Evolutionary conservation across 2,797 vertebrate species (phyloP).

Genomic region (Thamnophis elegans): DNA sequence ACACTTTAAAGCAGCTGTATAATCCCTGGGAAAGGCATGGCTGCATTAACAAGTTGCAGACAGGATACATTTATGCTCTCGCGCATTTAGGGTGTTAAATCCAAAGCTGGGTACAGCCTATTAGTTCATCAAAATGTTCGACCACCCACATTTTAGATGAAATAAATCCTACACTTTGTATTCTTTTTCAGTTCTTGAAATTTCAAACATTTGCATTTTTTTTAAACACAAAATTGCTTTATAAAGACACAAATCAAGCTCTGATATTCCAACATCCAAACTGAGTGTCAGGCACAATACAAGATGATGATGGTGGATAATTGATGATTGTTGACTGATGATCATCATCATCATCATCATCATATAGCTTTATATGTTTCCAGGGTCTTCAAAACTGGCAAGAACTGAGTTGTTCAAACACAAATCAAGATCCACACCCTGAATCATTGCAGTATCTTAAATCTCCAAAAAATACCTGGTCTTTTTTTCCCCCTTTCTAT

Average conservation of each 20-base stretch:
- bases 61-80: not conserved
- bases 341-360: not conserved
- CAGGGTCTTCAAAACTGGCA: not conserved
- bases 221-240: not conserved
- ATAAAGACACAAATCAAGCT: not conserved
- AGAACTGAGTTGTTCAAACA: not conserved
- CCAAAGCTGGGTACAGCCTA: not conserved
- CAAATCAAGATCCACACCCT: not conserved
- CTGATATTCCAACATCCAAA: not conserved
- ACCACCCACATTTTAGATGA: not conserved
- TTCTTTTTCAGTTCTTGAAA: not conserved
- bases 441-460: not conserved
- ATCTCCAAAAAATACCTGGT: not conserved
- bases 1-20: not conserved
- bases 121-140: not conserved
- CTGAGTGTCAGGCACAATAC: not conserved
- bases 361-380: not conserved
- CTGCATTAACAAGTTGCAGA: not conserved
- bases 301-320: not conserved
- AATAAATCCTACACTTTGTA: not conserved
- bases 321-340: not conserved
- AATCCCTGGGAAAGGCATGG: not conserved
- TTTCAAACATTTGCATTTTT: not conserved
- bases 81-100: not conserved
- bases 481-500: not conserved